Conservation (phyloP, 2,888 invertebrate genomes). For the Nomada goodeniana region DNA sequence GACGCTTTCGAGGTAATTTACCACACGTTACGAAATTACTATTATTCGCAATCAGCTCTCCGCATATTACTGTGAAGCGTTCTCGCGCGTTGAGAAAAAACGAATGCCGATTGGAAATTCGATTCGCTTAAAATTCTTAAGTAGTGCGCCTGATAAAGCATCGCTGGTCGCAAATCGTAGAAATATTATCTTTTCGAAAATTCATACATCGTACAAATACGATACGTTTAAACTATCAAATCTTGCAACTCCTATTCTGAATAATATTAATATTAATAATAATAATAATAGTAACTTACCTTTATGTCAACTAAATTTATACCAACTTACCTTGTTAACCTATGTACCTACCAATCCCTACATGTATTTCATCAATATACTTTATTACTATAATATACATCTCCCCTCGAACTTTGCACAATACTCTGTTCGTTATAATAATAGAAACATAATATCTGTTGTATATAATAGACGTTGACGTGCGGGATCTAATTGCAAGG, state of each 20-base stretch:
- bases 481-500: constrained; percentile 6
- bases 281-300: no score
- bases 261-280: no score
- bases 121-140: background rate
- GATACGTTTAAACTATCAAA: no score
- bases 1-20: constrained; percentile 92
- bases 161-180: no score
- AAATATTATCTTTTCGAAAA: background rate
- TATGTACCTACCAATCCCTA: no score
- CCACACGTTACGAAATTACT: background rate
- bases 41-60: background rate
- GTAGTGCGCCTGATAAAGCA: no score
- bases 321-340: no score
- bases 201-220: no score
- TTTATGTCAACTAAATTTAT: no score
- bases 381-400: background rate
- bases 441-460: constrained; percentile 4
- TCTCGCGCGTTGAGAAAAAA: background rate
- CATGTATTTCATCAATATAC: background rate
- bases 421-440: constrained; percentile 7
- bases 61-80: background rate
- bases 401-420: background rate
- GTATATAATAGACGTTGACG: background rate
- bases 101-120: background rate
- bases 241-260: no score